Conservation (phyloP, 2,797 vertebrate species). For the Kryptopterus vitreolus region DNA sequence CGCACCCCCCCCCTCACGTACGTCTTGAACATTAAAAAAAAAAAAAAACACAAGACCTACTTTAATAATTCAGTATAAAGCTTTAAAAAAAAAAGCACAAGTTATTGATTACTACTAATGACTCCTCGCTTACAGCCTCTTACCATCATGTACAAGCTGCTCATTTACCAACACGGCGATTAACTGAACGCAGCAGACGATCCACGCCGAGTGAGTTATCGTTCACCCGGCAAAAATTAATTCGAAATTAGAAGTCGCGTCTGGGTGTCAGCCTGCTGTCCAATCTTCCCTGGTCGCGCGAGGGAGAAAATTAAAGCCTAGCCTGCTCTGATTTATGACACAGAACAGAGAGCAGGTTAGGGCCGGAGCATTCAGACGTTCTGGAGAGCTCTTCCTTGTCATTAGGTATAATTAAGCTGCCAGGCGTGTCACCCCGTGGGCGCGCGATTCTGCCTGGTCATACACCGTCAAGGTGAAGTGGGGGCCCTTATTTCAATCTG, state of each 20-base stretch:
- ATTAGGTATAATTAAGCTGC: constrained; percentile 57
- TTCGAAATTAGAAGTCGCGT: constrained; percentile 45
- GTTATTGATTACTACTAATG: constrained; percentile 34
- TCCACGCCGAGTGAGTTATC: background rate
- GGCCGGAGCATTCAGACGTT: constrained; percentile 23
- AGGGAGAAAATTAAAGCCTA: constrained; percentile 45
- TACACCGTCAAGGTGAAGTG: constrained; percentile 45
- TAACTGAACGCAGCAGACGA: constrained; percentile 20
- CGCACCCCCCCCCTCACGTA: no score
- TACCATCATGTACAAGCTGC: constrained; percentile 4
- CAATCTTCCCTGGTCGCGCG: constrained; percentile 37
- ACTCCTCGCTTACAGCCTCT: constrained; percentile 17
- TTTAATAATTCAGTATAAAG: constrained; percentile 32
- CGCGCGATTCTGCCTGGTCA: constrained; percentile 20
- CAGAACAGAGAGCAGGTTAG: constrained; percentile 30
- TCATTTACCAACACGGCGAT: constrained; percentile 25
- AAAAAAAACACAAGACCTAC: background rate
- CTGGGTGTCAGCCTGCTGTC: constrained; percentile 30
- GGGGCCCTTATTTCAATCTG: constrained; percentile 43
- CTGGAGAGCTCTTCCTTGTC: constrained; percentile 45
- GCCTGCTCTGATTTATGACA: constrained; percentile 44
- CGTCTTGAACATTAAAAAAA: no score
- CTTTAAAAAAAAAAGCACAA: background rate
- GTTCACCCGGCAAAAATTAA: constrained; percentile 25
- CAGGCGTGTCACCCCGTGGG: constrained; percentile 44